A percentile compares a stretch with the other conserved stretches of the same genome.
Evolutionary conservation across 92 coral and sea anemone genomes (phyloP).

Genomic region (Palythoa caribaeorum): DNA sequence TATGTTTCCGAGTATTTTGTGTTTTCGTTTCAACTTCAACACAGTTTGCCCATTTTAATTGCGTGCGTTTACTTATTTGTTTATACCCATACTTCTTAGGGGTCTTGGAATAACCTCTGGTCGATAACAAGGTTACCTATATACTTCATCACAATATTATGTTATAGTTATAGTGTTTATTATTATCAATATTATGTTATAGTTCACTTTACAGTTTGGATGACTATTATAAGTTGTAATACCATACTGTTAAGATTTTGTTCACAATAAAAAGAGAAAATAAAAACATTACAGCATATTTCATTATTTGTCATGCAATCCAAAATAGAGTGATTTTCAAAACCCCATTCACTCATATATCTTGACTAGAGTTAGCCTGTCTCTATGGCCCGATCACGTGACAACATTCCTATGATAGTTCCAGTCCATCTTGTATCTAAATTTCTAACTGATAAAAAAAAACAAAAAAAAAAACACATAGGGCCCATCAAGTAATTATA

Average conservation of each 20-base stretch:
- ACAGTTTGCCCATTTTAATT: slow-evolving; percentile 8
- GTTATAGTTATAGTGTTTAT: slow-evolving; percentile 10
- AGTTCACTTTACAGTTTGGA: slow-evolving; percentile 31
- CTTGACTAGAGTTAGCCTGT: slow-evolving; percentile 25
- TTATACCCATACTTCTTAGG: slow-evolving; percentile 19
- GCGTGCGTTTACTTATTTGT: slow-evolving; percentile 14
- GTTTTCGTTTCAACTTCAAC: slow-evolving; percentile 16
- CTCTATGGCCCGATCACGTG: slow-evolving; percentile 17
- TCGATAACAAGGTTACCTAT: slow-evolving; percentile 24
- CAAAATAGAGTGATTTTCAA: slow-evolving; percentile 20
- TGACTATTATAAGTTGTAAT: slow-evolving; percentile 15
- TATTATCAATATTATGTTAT: slow-evolving; percentile 14
- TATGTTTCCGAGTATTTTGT: slow-evolving; percentile 21
- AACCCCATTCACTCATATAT: slow-evolving; percentile 12
- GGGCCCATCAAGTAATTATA: slow-evolving; percentile 16
- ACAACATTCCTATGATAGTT: slow-evolving; percentile 21
- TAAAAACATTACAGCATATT: background rate
- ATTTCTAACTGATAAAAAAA: slow-evolving; percentile 12
- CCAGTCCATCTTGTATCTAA: slow-evolving; percentile 14
- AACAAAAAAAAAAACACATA: slow-evolving; percentile 5
- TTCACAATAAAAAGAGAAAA: background rate
- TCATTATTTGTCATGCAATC: slow-evolving; percentile 25
- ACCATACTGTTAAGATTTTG: slow-evolving; percentile 15
- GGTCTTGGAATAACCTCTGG: slow-evolving; percentile 8
- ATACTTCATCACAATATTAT: slow-evolving; percentile 21